phyloP scores from a whole-genome alignment of 64 coral and sea anemone species.

The Actinia tenebrosa region DNA sequence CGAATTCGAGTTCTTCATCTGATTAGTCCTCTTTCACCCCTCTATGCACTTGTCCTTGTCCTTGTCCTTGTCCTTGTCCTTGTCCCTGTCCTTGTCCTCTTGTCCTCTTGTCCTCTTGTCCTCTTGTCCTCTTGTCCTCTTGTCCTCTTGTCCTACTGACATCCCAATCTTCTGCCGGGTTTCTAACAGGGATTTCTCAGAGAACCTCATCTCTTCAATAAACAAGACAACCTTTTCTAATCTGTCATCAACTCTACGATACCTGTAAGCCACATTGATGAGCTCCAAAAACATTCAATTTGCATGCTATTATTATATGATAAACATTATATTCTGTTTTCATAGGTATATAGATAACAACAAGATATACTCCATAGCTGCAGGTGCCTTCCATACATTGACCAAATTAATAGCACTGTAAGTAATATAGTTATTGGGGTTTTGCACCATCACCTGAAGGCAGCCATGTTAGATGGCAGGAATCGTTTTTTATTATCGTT shows the following conservation, averaged over 20 bases:
- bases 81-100: too few relatives aligned
- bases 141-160: neutral
- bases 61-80: too few relatives aligned
- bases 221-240: neutral
- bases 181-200: neutral
- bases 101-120: too few relatives aligned
- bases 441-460: too few relatives aligned
- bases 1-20: neutral
- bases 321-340: neutral
- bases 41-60: too few relatives aligned
- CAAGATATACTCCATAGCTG: neutral
- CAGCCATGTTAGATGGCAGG: too few relatives aligned
- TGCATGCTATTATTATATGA: neutral
- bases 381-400: neutral
- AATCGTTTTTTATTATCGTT: too few relatives aligned
- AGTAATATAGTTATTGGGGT: neutral
- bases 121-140: too few relatives aligned
- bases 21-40: too few relatives aligned
- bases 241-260: neutral
- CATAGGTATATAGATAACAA: neutral
- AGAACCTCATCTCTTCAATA: neutral
- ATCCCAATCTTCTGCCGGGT: neutral
- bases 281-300: neutral
- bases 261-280: neutral
- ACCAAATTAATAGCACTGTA: neutral